These are phyloP conservation scores for Sphinx pinastri DNA, from an alignment of 2,888 invertebrate species.

Conservation along the genomic window DNA sequence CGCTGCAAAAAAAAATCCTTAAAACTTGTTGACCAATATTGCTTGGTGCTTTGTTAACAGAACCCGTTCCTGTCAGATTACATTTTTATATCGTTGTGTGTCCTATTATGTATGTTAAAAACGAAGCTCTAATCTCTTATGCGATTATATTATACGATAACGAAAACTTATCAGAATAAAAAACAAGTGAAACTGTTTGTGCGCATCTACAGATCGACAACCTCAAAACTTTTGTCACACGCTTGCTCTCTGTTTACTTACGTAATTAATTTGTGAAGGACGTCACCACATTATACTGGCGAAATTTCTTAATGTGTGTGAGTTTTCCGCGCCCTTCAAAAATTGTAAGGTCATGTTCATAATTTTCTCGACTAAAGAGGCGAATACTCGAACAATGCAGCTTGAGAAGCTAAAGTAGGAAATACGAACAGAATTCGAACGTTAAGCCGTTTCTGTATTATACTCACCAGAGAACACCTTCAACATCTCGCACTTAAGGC, in stretches of 20 bases:
- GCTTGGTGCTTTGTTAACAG: too few relatives aligned
- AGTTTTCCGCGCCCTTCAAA: slow-evolving; percentile 19
- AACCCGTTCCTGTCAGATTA: too few relatives aligned
- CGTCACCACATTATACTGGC: slow-evolving; percentile 21
- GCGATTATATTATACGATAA: too few relatives aligned
- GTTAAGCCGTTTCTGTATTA: not conserved
- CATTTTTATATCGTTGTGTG: too few relatives aligned
- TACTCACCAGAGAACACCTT: not conserved
- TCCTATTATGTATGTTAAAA: too few relatives aligned
- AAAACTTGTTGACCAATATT: too few relatives aligned
- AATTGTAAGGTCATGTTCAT: slow-evolving; percentile 7
- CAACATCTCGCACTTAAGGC: not conserved
- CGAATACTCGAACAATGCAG: not conserved
- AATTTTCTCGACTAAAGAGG: not conserved
- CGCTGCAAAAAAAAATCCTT: too few relatives aligned
- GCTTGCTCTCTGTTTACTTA: slow-evolving; percentile 32
- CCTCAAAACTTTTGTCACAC: slow-evolving; percentile 26
- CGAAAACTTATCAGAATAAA: not conserved
- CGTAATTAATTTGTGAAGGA: slow-evolving; percentile 36
- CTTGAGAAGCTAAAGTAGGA: not conserved
- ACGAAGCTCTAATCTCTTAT: too few relatives aligned
- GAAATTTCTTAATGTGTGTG: slow-evolving; percentile 27
- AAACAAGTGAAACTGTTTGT: not conserved
- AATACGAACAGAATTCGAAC: not conserved
- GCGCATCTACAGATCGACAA: slow-evolving; percentile 17